Evolutionary conservation across 2,888 invertebrate species (phyloP).

Genomic region (Parapristionchus giblindavisi): DNA sequence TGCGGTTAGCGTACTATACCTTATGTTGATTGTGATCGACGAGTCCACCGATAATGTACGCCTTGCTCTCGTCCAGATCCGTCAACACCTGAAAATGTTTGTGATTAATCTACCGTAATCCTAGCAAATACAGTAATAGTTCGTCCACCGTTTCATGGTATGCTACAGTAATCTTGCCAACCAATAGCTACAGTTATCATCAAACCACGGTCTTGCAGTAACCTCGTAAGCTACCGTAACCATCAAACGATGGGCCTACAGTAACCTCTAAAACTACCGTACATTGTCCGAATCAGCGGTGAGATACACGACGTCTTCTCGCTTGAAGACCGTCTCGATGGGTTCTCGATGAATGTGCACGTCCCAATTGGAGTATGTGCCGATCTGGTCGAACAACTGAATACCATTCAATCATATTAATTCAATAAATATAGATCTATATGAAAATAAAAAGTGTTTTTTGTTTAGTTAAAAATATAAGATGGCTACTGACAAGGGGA

Average conservation of each 20-base stretch:
- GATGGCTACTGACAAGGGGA: constrained; percentile 32
- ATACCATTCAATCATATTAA: constrained; percentile 12
- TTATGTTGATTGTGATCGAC: constrained; percentile 97
- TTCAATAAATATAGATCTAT: background rate
- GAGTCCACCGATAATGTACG: constrained; percentile 94
- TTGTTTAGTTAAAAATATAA: background rate
- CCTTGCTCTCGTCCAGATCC: constrained; percentile 79
- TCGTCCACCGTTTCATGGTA: no score
- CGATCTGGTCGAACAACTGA: constrained; percentile 55
- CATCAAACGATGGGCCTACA: no score
- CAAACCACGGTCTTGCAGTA: no score
- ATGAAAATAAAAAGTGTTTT: constrained; percentile 1
- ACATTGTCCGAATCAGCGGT: constrained; percentile 92
- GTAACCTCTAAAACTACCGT: no score
- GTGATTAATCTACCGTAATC: no score
- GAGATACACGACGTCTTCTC: constrained; percentile 84
- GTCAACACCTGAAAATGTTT: constrained; percentile 48
- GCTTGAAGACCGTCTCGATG: constrained; percentile 50
- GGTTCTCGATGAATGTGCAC: constrained; percentile 46
- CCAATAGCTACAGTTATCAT: no score
- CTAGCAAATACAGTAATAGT: no score
- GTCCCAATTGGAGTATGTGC: constrained; percentile 56
- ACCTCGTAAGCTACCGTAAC: no score
- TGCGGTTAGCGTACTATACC: constrained; percentile 70
- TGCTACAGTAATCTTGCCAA: no score